Evolutionary conservation across 2,113 vertebrate genomes (phyloP).

Genomic region (Melanostigma gelatinosum): DNA sequence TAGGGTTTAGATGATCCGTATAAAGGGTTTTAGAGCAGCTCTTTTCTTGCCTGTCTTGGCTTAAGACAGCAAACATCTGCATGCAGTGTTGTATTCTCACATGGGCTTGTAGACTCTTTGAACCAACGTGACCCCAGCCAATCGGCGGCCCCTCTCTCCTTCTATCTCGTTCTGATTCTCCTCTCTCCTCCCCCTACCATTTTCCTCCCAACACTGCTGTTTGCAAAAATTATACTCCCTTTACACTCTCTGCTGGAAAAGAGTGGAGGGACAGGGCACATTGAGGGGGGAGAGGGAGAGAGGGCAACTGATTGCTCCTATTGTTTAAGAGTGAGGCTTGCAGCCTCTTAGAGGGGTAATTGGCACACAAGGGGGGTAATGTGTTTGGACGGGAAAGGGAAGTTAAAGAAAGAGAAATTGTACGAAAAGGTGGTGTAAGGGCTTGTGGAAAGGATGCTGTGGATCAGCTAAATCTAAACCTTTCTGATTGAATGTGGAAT

Average conservation of each 20-base stretch:
- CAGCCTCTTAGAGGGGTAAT: conserved; percentile 79
- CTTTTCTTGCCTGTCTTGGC: conserved; percentile 34
- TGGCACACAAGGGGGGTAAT: conserved; percentile 80
- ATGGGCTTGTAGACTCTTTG: conserved; percentile 42
- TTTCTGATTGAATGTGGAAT: conserved; percentile 26
- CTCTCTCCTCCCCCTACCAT: conserved; percentile 56
- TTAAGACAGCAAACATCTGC: conserved; percentile 53
- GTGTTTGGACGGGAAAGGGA: conserved; percentile 70
- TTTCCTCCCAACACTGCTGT: conserved; percentile 74
- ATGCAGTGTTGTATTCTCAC: conserved; percentile 45
- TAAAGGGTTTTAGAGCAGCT: conserved; percentile 52
- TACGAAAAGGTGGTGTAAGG: conserved; percentile 46
- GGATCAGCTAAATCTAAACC: conserved; percentile 38
- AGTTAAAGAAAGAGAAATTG: conserved; percentile 62
- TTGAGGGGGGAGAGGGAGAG: conserved; percentile 47
- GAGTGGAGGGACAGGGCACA: conserved; percentile 62
- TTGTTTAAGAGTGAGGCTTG: conserved; percentile 81
- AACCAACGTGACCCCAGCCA: conserved; percentile 59
- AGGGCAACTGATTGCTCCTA: conserved; percentile 83
- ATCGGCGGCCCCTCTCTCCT: conserved; percentile 50
- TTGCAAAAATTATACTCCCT: conserved; percentile 79
- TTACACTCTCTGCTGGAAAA: conserved; percentile 69
- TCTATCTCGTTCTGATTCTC: conserved; percentile 54
- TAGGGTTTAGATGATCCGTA: conserved; percentile 27
- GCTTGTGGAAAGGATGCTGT: conserved; percentile 25